Evolutionary conservation across 2,797 vertebrate genomes (phyloP), one percentile per base, ranked within the genome.

Genomic region (Heliangelus exortis): DNA sequence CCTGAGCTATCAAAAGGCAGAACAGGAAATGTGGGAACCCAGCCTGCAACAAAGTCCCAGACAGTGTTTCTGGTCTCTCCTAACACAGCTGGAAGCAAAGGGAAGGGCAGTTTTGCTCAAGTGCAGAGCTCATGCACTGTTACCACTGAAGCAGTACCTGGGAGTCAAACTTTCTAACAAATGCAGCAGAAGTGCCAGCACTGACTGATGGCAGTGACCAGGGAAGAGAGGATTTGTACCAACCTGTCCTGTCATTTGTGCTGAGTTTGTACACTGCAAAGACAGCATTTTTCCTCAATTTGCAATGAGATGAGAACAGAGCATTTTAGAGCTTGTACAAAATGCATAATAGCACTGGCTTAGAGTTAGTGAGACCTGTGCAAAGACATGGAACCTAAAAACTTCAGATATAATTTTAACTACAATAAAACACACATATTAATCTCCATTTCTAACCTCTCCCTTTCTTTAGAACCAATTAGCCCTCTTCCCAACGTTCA

Each of bases 41-140:
- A 25, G 15, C 7, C 0, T 21, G 53, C 39, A 4, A 48, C 58
- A 29, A 76, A 71, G 66, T 0, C 1, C 0, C 39, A n/a, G 39
- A 14, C 6, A 1, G 31, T 66, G 5, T 21, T 74, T 57, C 39
- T 75, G 58, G 33, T 47, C 48, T 81, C 21, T n/a, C 29, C 26
- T 45, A 48, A 31, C 0, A 4, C 59, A 34, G 33, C 58, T 65
- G 65, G 41, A 63, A 76, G 33, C 39, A 57, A 50, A 71, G 33
- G 39, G 39, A 33, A 50, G 50, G 20, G 33, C 28, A 14, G 62
- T 23, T 25, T 15, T 33, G 39, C 59, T 77, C n/a, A 41, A 47
- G 39, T 39, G 39, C 39, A 39, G 39, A 39, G 5, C 12, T 39
- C 39, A 39, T 39, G 12, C 12, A 39, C 14, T 39, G 39, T 39